Base-by-base conservation (phyloP, 2,888 invertebrate species). In the Drosophila kanekoi region DNA sequence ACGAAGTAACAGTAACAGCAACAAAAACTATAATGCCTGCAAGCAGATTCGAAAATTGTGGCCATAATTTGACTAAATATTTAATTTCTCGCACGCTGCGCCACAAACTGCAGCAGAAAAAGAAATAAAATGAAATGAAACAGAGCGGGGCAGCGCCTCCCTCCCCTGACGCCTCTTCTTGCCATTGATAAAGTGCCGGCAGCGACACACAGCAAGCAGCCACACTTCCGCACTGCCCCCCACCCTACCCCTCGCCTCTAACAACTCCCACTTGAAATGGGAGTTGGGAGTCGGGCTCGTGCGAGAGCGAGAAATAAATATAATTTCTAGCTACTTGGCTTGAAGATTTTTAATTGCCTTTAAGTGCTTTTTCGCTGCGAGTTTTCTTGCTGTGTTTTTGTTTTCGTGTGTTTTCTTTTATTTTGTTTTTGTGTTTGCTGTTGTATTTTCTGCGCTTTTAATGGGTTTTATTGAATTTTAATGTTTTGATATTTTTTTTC, bases 401-500 rank as follows among this genome's bases (percentile, higher is more conserved):
- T 57, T 23, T 54, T 61, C 6, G 13, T 47, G 13, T 52, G 38
- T 57, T 23, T 54, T 61, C 6, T 33, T 47, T 16, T 52, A 53
- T 51, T 11, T 45, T 10, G 18, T 32, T 64, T 45, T 61, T 61
- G 53, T 61, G n/a, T n/a, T 78, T 37, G 58, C 64, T 65, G 60
- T 63, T 71, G 65, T 68, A 66, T 68, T 82, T 61, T 60, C 35
- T 51, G 43, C 57, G 65, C 71, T 72, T 74, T 73, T 81, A 84
- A 85, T 85, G 82, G 84, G 71, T 86, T 85, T 85, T 85, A 85
- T 85, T 85, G 84, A 85, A 85, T 85, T 86, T 85, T 84, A 85
- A 86, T 85, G 84, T 86, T 83, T 85, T 85, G 84, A 86, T 86
- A 84, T 79, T 80, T 71, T 28, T 28, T 48, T 73, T 72, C 18